Conservation (phyloP, 2,888 invertebrate genomes). For the Hydrotaea cyrtoneurina region DNA sequence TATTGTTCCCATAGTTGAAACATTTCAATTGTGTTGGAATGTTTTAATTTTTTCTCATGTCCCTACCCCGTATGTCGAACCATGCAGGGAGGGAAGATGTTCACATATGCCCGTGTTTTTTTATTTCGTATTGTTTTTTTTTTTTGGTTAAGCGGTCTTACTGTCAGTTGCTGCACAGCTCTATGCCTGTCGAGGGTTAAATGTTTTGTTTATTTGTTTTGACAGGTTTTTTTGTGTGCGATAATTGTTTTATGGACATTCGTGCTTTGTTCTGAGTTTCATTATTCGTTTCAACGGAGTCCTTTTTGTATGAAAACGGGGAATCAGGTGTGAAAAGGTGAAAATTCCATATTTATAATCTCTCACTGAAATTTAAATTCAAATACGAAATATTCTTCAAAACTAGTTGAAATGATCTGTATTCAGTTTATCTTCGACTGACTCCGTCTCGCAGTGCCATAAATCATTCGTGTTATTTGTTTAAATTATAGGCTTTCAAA, state of each 20-base stretch:
- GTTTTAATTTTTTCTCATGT: conserved; percentile 47
- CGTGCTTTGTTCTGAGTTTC: conserved; percentile 41
- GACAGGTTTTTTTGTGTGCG: conserved; percentile 67
- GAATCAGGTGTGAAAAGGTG: conserved; percentile 62
- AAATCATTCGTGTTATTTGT: conserved; percentile 69
- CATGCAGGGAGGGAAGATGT: conserved; percentile 6
- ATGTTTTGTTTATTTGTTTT: conserved; percentile 69
- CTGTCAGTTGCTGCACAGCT: conserved; percentile 49
- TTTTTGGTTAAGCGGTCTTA: conserved; percentile 33
- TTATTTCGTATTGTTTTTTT: too few species aligned
- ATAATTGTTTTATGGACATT: conserved; percentile 56
- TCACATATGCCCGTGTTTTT: not conserved
- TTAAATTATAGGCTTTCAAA: conserved; percentile 75
- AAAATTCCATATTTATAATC: conserved; percentile 12
- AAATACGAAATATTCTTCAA: not conserved
- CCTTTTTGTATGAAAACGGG: not conserved
- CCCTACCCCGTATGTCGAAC: not conserved
- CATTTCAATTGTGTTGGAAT: conserved; percentile 50
- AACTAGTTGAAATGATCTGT: not conserved
- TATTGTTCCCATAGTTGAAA: conserved; percentile 55
- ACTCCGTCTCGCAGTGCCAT: conserved; percentile 13
- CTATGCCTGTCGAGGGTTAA: conserved; percentile 42
- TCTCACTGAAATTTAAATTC: conserved; percentile 15
- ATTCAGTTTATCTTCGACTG: not conserved
- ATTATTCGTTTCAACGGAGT: not conserved